Evolutionary conservation across 2,797 vertebrate genomes (phyloP), one percentile per base, ranked within the genome.

Genomic region (Acropternis orthonyx): DNA sequence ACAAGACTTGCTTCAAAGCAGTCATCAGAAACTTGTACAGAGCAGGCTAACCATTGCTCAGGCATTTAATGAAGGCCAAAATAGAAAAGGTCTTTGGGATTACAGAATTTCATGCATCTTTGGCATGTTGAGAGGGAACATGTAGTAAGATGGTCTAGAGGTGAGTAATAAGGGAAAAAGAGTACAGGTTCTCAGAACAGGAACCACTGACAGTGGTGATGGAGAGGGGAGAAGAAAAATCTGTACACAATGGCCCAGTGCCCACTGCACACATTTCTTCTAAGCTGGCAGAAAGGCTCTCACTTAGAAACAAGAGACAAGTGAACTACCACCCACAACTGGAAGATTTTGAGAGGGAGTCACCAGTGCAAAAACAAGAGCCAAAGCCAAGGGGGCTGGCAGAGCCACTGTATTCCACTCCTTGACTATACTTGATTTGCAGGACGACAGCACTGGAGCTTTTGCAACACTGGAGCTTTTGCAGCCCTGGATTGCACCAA

Each of bases 251-350:
- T 0, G 4, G 43, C 24, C 13, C 32, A 46, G 22, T 8, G 54
- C 23, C 48, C 1, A 46, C 19, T 8, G 54, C 23, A 43, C 1
- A 36, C 27, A 3, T n/a, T 77, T 48, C 61, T 17, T 51, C 63
- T 39, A 43, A 73, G 19, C 23, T 62, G 58, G 56, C 1, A 6
- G 63, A 46, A 89, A 46, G 8, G 21, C 9, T 73, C 22, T 68
- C 55, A 26, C 43, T 69, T n/a, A 49, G 27, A 56, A 34, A 41
- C 18, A 74, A 22, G 43, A 63, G 52, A 48, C 9, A 59, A 65
- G 26, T 18, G 61, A 23, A 23, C 34, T 30, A 26, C 43, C 32
- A 48, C 21, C 18, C 32, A 28, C 0, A 0, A 20, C 23, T 11
- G 36, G 12, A 63, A 74, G 22, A 14, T 56, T 65, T n/a, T 34